Base-by-base conservation (phyloP, 2,888 invertebrate genomes). In the Fissipunctia ypsillon region DNA sequence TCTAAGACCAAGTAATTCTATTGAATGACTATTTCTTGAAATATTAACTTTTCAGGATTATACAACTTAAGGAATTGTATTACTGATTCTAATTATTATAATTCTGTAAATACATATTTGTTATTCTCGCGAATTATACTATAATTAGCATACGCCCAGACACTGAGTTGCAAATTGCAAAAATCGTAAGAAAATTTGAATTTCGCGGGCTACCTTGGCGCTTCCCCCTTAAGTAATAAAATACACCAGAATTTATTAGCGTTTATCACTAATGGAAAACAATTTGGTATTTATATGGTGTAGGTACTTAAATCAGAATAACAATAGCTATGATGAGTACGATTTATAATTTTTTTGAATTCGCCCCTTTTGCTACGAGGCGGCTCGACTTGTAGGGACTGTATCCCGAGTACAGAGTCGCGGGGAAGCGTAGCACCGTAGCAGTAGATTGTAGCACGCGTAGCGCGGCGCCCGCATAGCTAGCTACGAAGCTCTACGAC, bases 361-460 rank as follows among this genome's bases (percentile, higher is more conserved):
- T 50, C 38, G 57, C 31, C 45, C 45, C 56, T 25, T 83, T 28
- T 56, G 65, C 65, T 83, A 50, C 60, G 68, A 60, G 12, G 41
- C 10, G 43, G 28, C 6, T 31, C 16, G 63, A 22, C n/a, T 69
- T 52, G 31, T 50, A 31, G 16, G 63, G 31, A 50, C 31, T n/a
- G n/a, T n/a, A n/a, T n/a, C n/a, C n/a, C n/a, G n/a, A 31, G 61
- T 60, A 45, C 64, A 69, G 50, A 74, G 28, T 41, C 28, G 67
- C 60, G 59, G 52, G 66, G 38, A 73, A 61, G 38, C 73, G 82
- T 77, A 72, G 72, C 78, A n/a, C 28, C 76, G 78, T 78, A 78
- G 78, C 73, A 81, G 77, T 83, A 31, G 31, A 67, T 56, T 14
- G 90, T 88, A 71, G 72, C 85, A 43, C 82, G 84, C 84, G 89